A percentile compares a stretch with the other conserved stretches of the same genome.
Evolutionary conservation across 92 coral and sea anemone genomes (phyloP).

Genomic region (Siderastrea radians): DNA sequence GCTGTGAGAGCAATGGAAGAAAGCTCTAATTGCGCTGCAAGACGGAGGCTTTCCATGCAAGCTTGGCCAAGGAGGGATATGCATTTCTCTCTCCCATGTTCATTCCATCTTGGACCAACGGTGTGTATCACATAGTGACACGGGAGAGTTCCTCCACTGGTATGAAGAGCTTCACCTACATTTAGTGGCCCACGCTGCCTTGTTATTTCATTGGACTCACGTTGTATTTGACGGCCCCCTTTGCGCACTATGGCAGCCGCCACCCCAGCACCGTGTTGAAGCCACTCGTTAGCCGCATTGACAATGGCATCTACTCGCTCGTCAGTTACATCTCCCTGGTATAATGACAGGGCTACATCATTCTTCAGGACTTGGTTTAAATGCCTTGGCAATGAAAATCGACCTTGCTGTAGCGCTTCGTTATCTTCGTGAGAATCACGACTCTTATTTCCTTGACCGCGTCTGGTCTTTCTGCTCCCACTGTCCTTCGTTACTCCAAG

Average conservation of each 20-base stretch:
- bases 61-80: conserved; percentile 19
- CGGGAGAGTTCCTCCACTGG: conserved; percentile 59
- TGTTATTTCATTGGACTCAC: conserved; percentile 45
- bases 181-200: neutral
- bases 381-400: neutral
- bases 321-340: conserved; percentile 81
- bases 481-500: neutral
- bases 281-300: conserved; percentile 73
- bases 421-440: neutral
- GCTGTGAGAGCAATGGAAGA: conserved; percentile 75
- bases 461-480: neutral
- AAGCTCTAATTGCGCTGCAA: conserved; percentile 8
- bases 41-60: conserved; percentile 34
- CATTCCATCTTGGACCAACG: conserved; percentile 53
- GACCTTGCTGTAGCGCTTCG: neutral
- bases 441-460: conserved; percentile 6
- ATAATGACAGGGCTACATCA: conserved; percentile 53
- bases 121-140: conserved; percentile 55
- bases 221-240: conserved; percentile 72
- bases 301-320: conserved; percentile 77
- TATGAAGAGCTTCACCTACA: conserved; percentile 38
- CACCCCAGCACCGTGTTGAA: conserved; percentile 66
- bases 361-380: neutral
- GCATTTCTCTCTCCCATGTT: neutral
- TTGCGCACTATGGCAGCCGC: conserved; percentile 74